A percentile compares a stretch with the other conserved stretches of the same genome.
Conservation (phyloP, 2,113 vertebrate genomes). For the Zootoca vivipara region DNA sequence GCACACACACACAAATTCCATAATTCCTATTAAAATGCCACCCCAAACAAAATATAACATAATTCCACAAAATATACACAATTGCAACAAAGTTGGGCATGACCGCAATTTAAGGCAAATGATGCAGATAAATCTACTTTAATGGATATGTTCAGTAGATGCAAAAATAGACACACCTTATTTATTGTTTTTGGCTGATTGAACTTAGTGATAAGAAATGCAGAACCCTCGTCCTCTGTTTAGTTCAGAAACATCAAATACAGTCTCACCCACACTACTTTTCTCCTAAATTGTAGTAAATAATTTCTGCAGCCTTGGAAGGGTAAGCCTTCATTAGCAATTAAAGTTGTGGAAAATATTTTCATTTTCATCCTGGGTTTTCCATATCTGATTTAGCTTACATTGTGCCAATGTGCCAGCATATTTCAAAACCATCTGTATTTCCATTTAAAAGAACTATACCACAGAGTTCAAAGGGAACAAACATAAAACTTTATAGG, state of each 20-base stretch:
- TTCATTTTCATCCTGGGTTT: conserved; percentile 9
- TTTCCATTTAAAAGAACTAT: conserved; percentile 36
- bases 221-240: conserved; percentile 36
- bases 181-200: conserved; percentile 70
- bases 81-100: conserved; percentile 64
- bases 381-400: neutral
- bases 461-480: conserved; percentile 6
- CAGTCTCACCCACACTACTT: neutral
- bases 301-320: conserved; percentile 45
- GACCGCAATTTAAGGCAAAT: conserved; percentile 78
- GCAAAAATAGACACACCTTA: conserved; percentile 65
- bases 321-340: conserved; percentile 45
- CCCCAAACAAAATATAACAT: conserved; percentile 29
- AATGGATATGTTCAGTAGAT: conserved; percentile 73
- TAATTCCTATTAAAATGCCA: conserved; percentile 12
- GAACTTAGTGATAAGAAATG: conserved; percentile 62
- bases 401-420: conserved; percentile 24
- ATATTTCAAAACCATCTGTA: neutral
- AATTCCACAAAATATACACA: conserved; percentile 72
- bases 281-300: conserved; percentile 50
- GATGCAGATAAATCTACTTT: conserved; percentile 80
- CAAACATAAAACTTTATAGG: conserved; percentile 31
- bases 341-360: conserved; percentile 39
- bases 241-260: conserved; percentile 48
- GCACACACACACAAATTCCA: neutral